phyloP scores from a whole-genome alignment of 2,113 vertebrate genomes.

The Scomber japonicus region DNA sequence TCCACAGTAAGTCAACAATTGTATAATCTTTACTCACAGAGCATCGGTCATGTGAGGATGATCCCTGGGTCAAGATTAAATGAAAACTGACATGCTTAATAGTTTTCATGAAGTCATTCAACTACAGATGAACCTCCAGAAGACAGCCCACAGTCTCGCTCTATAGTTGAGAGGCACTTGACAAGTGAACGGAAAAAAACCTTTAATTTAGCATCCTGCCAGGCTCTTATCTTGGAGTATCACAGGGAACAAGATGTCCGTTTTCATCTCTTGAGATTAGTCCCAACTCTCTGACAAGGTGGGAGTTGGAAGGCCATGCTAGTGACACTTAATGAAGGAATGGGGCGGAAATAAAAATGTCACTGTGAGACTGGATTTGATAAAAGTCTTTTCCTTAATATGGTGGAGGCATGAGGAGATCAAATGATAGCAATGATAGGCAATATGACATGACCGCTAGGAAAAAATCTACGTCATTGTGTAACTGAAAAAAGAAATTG shows the following conservation, averaged over 20 bases:
- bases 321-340: conserved; percentile 22
- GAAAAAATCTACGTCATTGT: background rate
- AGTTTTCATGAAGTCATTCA: conserved; percentile 1
- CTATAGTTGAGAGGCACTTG: background rate
- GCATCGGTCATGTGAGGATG: background rate
- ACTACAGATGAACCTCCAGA: background rate
- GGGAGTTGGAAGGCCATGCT: conserved; percentile 1
- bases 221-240: conserved; percentile 33
- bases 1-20: background rate
- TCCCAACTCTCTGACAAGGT: conserved; percentile 19
- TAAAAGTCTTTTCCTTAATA: conserved; percentile 25
- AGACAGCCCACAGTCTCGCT: background rate
- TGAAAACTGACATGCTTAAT: background rate
- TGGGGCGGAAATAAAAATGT: background rate
- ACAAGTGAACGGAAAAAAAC: background rate
- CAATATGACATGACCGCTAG: background rate
- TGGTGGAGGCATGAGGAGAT: conserved; percentile 11
- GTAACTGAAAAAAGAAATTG: conserved; percentile 19
- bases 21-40: background rate
- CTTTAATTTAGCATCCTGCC: conserved; percentile 1
- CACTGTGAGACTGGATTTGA: conserved; percentile 12
- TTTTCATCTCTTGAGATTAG: conserved; percentile 24
- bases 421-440: conserved; percentile 24
- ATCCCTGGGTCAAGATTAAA: background rate
- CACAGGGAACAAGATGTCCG: conserved; percentile 29